These are phyloP conservation scores for Barbus barbus DNA, from an alignment of 2,113 vertebrate genomes.

Conservation along the genomic window DNA sequence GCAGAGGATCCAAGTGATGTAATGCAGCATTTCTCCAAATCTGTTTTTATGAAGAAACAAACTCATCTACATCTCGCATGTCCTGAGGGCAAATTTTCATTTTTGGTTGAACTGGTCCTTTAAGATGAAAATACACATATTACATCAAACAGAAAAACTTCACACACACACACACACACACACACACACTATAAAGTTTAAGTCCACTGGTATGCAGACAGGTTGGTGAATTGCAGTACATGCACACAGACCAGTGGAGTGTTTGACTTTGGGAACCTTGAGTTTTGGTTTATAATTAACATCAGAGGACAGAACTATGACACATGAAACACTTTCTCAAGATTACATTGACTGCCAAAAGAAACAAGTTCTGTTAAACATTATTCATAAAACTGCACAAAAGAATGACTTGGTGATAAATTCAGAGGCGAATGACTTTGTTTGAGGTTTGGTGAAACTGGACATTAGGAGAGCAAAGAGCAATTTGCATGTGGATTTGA, in stretches of 20 bases:
- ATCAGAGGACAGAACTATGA: conserved; percentile 50
- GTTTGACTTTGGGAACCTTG: conserved; percentile 66
- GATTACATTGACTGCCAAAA: background rate
- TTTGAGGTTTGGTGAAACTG: background rate
- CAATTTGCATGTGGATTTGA: background rate
- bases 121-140: background rate
- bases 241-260: conserved; percentile 46
- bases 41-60: background rate
- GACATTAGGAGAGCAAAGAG: background rate
- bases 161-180: too few relatives aligned
- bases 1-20: too few relatives aligned
- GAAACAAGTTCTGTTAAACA: background rate
- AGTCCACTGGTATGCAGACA: background rate
- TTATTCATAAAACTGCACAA: background rate
- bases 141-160: background rate
- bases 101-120: background rate
- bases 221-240: conserved; percentile 21
- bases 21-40: background rate
- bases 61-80: background rate
- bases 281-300: conserved; percentile 72
- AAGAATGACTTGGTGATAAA: background rate
- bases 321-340: conserved; percentile 4
- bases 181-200: background rate
- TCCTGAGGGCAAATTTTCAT: background rate
- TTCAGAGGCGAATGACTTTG: background rate